phyloP scores from a whole-genome alignment of 1,140 invertebrate species.

The Leptinotarsa undecemlineata region DNA sequence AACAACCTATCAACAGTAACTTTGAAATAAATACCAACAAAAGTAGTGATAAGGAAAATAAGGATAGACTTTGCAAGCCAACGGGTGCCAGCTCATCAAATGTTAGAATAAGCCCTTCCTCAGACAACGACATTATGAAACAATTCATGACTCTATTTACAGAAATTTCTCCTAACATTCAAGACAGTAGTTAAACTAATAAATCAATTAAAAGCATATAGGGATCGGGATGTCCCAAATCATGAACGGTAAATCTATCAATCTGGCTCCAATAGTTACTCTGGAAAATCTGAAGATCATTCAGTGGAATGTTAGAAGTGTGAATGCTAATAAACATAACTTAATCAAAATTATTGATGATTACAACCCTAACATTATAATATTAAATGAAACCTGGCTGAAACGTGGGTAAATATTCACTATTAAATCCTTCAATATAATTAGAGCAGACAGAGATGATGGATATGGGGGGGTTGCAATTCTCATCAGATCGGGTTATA shows the following conservation, averaged over 20 bases:
- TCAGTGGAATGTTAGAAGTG: constrained; percentile 29
- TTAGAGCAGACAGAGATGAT: constrained; percentile 25
- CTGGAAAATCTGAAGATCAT: constrained; percentile 16
- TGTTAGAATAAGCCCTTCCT: neutral
- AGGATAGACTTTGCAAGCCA: neutral
- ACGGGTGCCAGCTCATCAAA: neutral
- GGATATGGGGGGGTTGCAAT: constrained; percentile 16
- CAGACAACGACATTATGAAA: neutral
- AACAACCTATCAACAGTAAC: neutral
- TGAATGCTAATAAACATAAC: constrained; percentile 22
- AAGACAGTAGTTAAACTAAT: neutral
- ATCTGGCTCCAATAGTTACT: neutral
- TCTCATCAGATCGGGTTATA: neutral
- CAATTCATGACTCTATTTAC: neutral
- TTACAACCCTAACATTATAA: constrained; percentile 22
- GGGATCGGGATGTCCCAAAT: neutral
- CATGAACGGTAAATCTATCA: neutral
- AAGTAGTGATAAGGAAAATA: neutral
- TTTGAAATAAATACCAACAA: neutral
- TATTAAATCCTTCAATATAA: constrained; percentile 19
- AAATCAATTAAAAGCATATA: neutral
- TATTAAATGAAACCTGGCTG: constrained; percentile 30
- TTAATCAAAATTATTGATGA: constrained; percentile 15
- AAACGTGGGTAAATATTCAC: neutral
- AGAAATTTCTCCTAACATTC: neutral